These are phyloP conservation scores for Hydropotes inermis DNA, from an alignment of 2,113 vertebrate species.

Conservation along the genomic window DNA sequence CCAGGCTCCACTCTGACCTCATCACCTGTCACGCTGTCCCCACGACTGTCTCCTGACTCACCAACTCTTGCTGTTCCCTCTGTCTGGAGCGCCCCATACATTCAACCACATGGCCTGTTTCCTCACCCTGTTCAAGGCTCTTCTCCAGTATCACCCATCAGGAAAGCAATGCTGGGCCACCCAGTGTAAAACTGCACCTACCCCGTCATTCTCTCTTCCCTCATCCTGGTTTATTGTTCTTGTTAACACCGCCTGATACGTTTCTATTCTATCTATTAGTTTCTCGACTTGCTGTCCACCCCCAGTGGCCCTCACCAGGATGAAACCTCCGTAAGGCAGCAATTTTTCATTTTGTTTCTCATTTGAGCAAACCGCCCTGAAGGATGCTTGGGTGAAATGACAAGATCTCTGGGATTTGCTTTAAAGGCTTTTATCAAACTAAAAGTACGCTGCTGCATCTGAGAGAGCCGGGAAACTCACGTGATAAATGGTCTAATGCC, in stretches of 20 bases:
- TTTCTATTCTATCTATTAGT: neutral
- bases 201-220: neutral
- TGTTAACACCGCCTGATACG: neutral
- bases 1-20: neutral
- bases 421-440: neutral
- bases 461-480: neutral
- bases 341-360: neutral
- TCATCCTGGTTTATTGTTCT: neutral
- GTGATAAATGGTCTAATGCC: neutral
- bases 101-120: fast-evolving
- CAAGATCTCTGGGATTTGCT: neutral
- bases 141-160: neutral
- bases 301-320: neutral
- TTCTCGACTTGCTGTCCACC: neutral
- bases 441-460: neutral
- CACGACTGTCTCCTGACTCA: neutral
- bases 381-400: neutral
- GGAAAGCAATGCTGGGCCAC: neutral
- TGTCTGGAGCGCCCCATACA: neutral
- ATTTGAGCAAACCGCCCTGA: neutral
- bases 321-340: neutral
- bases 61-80: neutral
- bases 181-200: neutral
- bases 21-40: fast-evolving
- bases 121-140: neutral